Base-by-base conservation (phyloP, 2,113 vertebrate species). In the Zosterops japonicus region DNA sequence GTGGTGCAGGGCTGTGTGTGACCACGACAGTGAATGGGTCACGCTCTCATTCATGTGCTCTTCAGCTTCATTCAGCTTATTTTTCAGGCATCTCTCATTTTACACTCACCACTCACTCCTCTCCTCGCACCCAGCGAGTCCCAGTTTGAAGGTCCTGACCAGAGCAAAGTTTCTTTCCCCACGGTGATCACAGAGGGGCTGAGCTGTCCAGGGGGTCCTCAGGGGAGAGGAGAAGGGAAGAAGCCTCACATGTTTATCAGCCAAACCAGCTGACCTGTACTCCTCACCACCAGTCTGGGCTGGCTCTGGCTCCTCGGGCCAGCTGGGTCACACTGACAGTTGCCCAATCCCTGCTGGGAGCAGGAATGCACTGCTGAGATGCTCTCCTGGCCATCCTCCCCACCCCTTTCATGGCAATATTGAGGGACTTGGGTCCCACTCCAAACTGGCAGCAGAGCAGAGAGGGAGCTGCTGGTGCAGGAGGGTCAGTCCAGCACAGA, bases 31-130 rank as follows among this genome's bases (percentile, higher is more conserved):
- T 72, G 82, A 94, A 82, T 47, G 61, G 79, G 35, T 68, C 65
- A 8, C 39, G 76, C 65, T 67, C 64, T 84, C 83, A 90, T 84
- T 95, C 93, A 93, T 74, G 63, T 87, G 83, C 77, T 92, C 57
- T 80, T 78, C 44, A 86, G 83, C 74, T 90, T 86, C 83, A 74
- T 94, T 90, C 88, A 96, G 42, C 41, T 80, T 71, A 68, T 70
- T 89, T 94, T 87, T 41, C 72, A 53, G 46, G 17, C 61, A 56
- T 42, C 55, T 79, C 65, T 84, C 83, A 72, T 33, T 94, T 84
- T 87, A 75, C 76, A 57, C 68, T 84, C 69, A 23, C 24, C 72
- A 55, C 74, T 74, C 31, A 44, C 63, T 74, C 57, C 52, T 71
- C 78, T 88, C 75, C 53, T 50, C 60, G 67, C 59, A 79, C 53